phyloP scores from a whole-genome alignment of 2,888 invertebrate genomes.

The Odiellus spinosus region DNA sequence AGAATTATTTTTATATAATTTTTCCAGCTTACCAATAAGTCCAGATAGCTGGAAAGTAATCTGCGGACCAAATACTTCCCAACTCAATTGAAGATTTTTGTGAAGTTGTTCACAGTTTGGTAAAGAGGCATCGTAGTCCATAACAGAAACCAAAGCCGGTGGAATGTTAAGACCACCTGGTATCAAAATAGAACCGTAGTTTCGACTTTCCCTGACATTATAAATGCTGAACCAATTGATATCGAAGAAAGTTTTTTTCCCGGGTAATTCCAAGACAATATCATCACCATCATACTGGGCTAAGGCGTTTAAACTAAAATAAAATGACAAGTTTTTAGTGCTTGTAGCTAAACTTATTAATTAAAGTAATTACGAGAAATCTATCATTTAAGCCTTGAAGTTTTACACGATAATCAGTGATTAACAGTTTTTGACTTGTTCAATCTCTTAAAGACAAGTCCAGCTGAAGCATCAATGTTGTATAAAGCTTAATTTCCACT shows the following conservation, averaged over 20 bases:
- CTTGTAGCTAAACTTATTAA: too few relatives aligned
- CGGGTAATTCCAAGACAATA: slow-evolving; percentile 57
- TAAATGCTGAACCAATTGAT: slow-evolving; percentile 71
- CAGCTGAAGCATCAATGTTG: too few relatives aligned
- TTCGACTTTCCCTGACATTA: slow-evolving; percentile 49
- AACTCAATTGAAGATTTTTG: slow-evolving; percentile 61
- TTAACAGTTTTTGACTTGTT: too few relatives aligned
- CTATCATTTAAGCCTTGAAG: too few relatives aligned
- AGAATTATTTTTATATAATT: not conserved
- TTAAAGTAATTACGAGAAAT: too few relatives aligned
- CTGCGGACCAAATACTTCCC: slow-evolving; percentile 79
- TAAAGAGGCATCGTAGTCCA: slow-evolving; percentile 38
- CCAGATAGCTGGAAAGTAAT: slow-evolving; percentile 70
- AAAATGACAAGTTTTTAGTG: not conserved
- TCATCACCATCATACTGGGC: slow-evolving; percentile 39
- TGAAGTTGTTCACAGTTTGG: slow-evolving; percentile 76
- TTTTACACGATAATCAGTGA: too few relatives aligned
- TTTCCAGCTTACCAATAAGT: slow-evolving; percentile 40
- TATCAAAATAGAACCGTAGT: slow-evolving; percentile 55
- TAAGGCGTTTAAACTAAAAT: not conserved
- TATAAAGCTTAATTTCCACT: too few relatives aligned
- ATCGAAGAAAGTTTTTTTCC: slow-evolving; percentile 61
- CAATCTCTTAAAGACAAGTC: too few relatives aligned
- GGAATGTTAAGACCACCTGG: slow-evolving; percentile 70
- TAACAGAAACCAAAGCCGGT: slow-evolving; percentile 51